Conservation (phyloP, 2,113 vertebrate genomes). For the Dissostichus mawsoni region DNA sequence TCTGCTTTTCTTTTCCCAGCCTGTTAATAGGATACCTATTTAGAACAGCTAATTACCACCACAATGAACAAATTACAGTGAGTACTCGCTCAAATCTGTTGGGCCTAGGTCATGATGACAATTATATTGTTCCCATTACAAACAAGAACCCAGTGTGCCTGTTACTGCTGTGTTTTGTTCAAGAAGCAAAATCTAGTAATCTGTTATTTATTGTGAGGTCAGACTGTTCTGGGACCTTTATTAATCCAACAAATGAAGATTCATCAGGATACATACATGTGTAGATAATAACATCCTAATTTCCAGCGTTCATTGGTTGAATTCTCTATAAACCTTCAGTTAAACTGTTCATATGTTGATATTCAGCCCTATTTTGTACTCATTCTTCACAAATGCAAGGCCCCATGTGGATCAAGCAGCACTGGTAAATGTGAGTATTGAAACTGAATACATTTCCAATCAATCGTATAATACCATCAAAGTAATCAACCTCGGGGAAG, state of each 20-base stretch:
- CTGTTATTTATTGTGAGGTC: conserved; percentile 18
- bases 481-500: background rate
- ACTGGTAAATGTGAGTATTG: background rate
- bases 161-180: conserved; percentile 8
- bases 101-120: conserved; percentile 18
- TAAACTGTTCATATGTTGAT: background rate
- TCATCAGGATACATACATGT: too few species aligned
- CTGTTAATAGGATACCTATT: conserved; percentile 16
- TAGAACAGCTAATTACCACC: background rate
- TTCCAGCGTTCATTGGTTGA: background rate
- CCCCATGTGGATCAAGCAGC: background rate
- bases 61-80: conserved; percentile 1
- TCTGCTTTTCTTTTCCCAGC: conserved; percentile 1
- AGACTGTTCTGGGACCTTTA: conserved; percentile 13
- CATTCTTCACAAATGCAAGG: conserved; percentile 1
- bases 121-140: background rate
- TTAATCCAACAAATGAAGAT: background rate
- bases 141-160: conserved; percentile 13
- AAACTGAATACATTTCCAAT: background rate
- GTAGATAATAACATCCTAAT: background rate
- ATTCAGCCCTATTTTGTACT: background rate
- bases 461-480: background rate
- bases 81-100: conserved; percentile 14
- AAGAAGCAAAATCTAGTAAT: background rate
- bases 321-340: background rate